Conservation (phyloP, 2,113 vertebrate genomes). For the Trinectes maculatus region DNA sequence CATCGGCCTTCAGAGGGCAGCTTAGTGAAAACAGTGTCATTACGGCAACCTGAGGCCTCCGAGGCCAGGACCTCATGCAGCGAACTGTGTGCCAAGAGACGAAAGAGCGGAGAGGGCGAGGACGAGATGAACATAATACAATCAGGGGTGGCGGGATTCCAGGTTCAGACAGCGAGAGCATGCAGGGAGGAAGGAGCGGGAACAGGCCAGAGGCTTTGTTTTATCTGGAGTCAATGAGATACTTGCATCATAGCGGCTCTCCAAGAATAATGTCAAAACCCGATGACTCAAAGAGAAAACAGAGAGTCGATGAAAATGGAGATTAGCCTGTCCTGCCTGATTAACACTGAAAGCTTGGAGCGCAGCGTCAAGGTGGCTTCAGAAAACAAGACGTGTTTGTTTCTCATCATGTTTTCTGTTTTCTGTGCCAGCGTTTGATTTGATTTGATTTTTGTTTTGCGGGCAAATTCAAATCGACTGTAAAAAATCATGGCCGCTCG, state of each 20-base stretch:
- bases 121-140: slow-evolving; percentile 45
- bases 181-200: slow-evolving; percentile 13
- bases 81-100: slow-evolving; percentile 41
- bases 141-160: slow-evolving; percentile 41
- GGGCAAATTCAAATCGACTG: neutral
- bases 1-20: slow-evolving; percentile 40
- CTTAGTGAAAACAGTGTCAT: slow-evolving; percentile 67
- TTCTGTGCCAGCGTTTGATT: too few relatives aligned
- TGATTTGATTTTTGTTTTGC: slow-evolving; percentile 12
- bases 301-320: slow-evolving; percentile 60
- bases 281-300: slow-evolving; percentile 74
- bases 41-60: slow-evolving; percentile 64
- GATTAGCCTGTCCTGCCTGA: slow-evolving; percentile 46
- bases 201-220: slow-evolving; percentile 55
- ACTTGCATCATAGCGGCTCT: slow-evolving; percentile 66
- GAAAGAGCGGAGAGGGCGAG: slow-evolving; percentile 28
- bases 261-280: slow-evolving; percentile 73
- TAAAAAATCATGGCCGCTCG: slow-evolving; percentile 11
- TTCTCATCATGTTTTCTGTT: slow-evolving; percentile 15
- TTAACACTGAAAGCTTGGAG: slow-evolving; percentile 25
- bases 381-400: slow-evolving; percentile 19
- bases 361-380: slow-evolving; percentile 22
- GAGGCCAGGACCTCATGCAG: slow-evolving; percentile 58
- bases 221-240: slow-evolving; percentile 64
- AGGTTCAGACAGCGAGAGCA: slow-evolving; percentile 28